Percentiles rank a stretch among this genome's conserved stretches.
Conservation (phyloP, 2,113 vertebrate species). For the Cryptomyrus ogoouensis region DNA sequence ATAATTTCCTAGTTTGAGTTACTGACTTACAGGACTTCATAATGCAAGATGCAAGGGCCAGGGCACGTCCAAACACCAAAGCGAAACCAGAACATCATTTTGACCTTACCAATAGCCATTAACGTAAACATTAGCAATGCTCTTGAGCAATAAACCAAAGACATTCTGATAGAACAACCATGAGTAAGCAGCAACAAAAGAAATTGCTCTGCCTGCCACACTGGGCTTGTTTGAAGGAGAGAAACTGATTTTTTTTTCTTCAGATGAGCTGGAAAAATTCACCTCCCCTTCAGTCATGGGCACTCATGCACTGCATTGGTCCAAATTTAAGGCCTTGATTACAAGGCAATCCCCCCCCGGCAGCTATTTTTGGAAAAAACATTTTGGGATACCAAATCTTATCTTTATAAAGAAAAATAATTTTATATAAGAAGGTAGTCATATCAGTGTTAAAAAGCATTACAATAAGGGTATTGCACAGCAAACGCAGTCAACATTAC, state of each 20-base stretch:
- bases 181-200: background rate
- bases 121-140: background rate
- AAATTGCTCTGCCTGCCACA: background rate
- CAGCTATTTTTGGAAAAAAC: background rate
- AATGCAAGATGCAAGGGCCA: background rate
- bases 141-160: background rate
- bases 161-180: background rate
- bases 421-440: too few species aligned
- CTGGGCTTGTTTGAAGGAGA: background rate
- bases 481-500: background rate
- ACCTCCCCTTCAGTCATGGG: background rate
- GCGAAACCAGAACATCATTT: background rate
- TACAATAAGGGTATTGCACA: background rate
- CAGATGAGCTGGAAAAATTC: background rate
- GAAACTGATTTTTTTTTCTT: background rate
- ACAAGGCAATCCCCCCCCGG: background rate
- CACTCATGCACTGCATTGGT: too few species aligned
- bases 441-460: background rate
- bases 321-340: background rate
- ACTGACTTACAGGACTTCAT: background rate
- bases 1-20: background rate
- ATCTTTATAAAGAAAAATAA: too few species aligned
- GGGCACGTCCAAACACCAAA: background rate
- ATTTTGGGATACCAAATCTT: background rate
- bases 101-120: background rate